Evolutionary conservation across 2,113 vertebrate genomes (phyloP).

Genomic region (Toxostoma redivivum): DNA sequence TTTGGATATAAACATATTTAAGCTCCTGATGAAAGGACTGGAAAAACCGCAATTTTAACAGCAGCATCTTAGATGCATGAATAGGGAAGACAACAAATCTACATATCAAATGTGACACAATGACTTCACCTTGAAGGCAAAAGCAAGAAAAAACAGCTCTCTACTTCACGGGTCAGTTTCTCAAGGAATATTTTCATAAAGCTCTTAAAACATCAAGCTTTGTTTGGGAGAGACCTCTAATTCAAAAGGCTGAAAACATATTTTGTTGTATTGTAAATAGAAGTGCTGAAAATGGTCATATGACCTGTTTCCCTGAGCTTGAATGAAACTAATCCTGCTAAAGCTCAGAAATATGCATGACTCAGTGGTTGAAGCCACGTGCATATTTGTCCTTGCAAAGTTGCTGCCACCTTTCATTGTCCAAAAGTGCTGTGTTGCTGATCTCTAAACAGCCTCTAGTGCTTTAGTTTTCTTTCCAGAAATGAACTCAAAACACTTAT

Average conservation of each 20-base stretch:
- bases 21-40: neutral
- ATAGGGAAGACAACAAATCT: neutral
- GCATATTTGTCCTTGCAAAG: neutral
- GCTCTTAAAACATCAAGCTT: neutral
- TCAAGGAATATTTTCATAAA: neutral
- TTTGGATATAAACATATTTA: neutral
- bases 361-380: neutral
- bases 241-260: neutral
- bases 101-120: neutral
- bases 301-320: neutral
- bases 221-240: neutral
- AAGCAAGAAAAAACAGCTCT: neutral
- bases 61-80: neutral
- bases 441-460: neutral
- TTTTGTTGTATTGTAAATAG: neutral
- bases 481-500: neutral
- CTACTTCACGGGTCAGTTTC: neutral
- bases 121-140: neutral
- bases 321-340: constrained; percentile 37
- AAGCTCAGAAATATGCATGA: constrained; percentile 48
- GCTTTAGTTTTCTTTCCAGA: constrained; percentile 13
- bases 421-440: neutral
- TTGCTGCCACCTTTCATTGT: constrained; percentile 12
- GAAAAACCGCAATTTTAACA: neutral
- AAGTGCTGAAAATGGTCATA: neutral